Evolutionary conservation across 2,888 invertebrate species (phyloP), one percentile per base, ranked within the genome.

Genomic region (Erebia ligea): DNA sequence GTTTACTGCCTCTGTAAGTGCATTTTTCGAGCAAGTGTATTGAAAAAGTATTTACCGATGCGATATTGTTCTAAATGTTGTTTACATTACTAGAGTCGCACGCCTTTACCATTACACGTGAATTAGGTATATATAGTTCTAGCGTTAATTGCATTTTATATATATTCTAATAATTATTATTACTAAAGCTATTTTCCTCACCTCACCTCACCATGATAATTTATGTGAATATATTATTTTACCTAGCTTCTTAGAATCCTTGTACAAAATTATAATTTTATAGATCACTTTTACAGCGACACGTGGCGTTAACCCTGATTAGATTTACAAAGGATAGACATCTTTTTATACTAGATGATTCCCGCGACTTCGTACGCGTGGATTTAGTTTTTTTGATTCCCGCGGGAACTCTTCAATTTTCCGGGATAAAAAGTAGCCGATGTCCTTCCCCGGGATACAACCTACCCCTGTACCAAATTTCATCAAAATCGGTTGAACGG

Each of bases 11-110:
- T n/a, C n/a, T n/a, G n/a, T n/a, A n/a, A n/a, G n/a, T n/a, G n/a
- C n/a, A n/a, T n/a, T n/a, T n/a, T n/a, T n/a, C n/a, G n/a, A n/a
- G n/a, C n/a, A n/a, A n/a, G n/a, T n/a, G n/a, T n/a, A n/a, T n/a
- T n/a, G n/a, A n/a, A n/a, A n/a, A 42, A 42, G 42, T 11, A 42
- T 42, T 19, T 42, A 59, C 58, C 5, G 3, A 40, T n/a, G n/a
- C 11, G 11, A 17, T 59, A 40, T 40, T 40, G 6, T 42, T 52
- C 10, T 1, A n/a, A n/a, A 48, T 15, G 42, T 59, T 59, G 42
- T 59, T 59, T 59, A 59, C 42, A 59, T 42, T 42, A 42, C 11
- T 4, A 42, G 52, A 48, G n/a, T 52, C 50, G n/a, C 25, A 25
- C 50, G 17, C 17, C 40, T 59, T 10, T 40, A 40, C 59, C 40